Conservation (phyloP, 2,797 vertebrate genomes). For the Arnoldichthys spilopterus region DNA sequence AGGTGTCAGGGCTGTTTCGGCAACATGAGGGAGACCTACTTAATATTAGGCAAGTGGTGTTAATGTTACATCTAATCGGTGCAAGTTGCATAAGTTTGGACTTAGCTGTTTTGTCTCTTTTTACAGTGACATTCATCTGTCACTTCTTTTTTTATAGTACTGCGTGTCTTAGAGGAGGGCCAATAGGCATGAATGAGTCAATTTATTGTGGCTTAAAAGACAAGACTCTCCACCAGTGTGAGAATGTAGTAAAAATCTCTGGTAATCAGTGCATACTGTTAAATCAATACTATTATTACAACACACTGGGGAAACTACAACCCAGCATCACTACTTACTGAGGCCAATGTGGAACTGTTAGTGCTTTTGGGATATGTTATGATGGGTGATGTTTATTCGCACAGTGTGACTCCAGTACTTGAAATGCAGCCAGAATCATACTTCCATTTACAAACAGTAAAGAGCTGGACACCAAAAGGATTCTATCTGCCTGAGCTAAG, state of each 20-base stretch:
- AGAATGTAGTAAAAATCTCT: background rate
- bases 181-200: background rate
- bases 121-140: background rate
- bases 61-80: too few species aligned
- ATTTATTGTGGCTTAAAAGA: background rate
- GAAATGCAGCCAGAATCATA: slow-evolving; percentile 2
- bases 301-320: background rate
- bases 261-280: slow-evolving; percentile 5
- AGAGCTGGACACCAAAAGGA: background rate
- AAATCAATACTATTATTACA: background rate
- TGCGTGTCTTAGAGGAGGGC: background rate
- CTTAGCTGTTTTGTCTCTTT: background rate
- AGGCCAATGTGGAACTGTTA: background rate
- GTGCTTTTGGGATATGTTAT: slow-evolving; percentile 14
- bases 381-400: background rate
- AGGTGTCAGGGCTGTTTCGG: too few species aligned
- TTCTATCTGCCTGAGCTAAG: background rate
- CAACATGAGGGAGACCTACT: too few species aligned
- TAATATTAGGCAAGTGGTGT: too few species aligned
- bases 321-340: slow-evolving; percentile 5
- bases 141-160: background rate
- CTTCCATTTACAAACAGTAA: background rate
- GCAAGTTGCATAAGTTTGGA: background rate
- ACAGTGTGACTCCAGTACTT: background rate
- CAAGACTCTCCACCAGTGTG: background rate